Evolutionary conservation across 1,140 invertebrate species (phyloP), one percentile per base, ranked within the genome.

Genomic region (Pinna nobilis): DNA sequence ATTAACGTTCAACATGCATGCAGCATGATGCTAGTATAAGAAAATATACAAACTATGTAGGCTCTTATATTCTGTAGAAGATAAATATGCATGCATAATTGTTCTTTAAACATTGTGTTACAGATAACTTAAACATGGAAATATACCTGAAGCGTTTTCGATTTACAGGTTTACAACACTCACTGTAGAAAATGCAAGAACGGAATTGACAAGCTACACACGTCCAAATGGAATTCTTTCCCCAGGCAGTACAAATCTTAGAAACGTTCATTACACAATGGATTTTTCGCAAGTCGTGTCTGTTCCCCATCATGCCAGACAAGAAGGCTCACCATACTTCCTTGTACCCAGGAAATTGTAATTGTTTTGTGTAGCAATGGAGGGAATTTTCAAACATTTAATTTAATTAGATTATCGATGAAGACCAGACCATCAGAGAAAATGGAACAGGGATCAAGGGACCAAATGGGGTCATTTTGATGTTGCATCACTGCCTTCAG

Each of bases 401-500:
- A 39, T 15, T 60, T 9, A 60, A 60, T 20, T 60, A 60, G 9
- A 5, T 60, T 18, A 37, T 37, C 13, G 33, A 61, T 23, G 59
- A 61, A 20, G 33, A 61, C 35, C 59, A 61, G 20, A n/a, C 28
- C 4, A 61, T 39, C 2, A 35, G 59, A 23, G 59, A 61, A 61
- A 61, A 61, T n/a, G 59, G 59, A 23, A 33, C 59, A 5, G 59
- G 33, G 4, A 37, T 61, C 15, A 61, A 61, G 20, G 32, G 59
- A 33, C 7, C 59, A 7, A 61, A 61, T 39, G 59, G 59, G 35
- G 59, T 61, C 25, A 61, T 39, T 23, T 61, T n/a, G 20, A 61
- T 61, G 59, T 33, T 61, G 5, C 59, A 61, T 23, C 33, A 61
- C 37, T 61, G 59, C 37, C 37, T 61, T 6, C 30, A 28, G 39